Evolutionary conservation across 1,140 invertebrate genomes (phyloP), one percentile per base, ranked within the genome.

Genomic region (Myzus persicae): DNA sequence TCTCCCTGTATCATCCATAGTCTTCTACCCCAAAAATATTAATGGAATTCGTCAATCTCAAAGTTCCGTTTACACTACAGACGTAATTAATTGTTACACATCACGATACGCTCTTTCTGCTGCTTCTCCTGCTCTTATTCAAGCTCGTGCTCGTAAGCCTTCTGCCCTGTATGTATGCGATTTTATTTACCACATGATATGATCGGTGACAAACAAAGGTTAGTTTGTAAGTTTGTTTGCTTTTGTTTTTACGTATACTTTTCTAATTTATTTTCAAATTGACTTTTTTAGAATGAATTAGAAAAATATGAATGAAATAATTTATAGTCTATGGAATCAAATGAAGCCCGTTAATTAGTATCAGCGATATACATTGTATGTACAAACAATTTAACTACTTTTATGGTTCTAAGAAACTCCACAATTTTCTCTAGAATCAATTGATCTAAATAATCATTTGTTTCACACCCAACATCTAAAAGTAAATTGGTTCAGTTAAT

Each of bases 31-130:
- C 67, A n/a, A 93, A 93, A 93, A 93, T 93, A 93, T 93, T 85
- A 93, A 93, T 85, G 91, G 48, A 93, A 93, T 93, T 93, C 51
- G 91, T 93, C 91, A 93, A 93, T 93, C 40, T 36, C 36, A 31
- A 54, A 93, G 36, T 85, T 85, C 26, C 40, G 44, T 42, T 14
- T 93, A 51, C 46, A 31, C 24, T 22, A 40, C 91, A 85, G 31
- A 54, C 81, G 46, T 93, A 85, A 93, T 93, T 93, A 93, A 93
- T 93, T 54, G 91, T 85, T 82, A 82, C 76, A 85, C 81, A 42
- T 40, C 18, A 51, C 81, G 36, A 88, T n/a, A 14, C 36, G 48
- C n/a, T 59, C 14, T 11, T 36, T 18, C 20, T 31, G 14, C 44
- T n/a, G 20, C 22, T 82, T 7, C 20, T 81, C n/a, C 18, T 20